Evolutionary conservation across 2,113 vertebrate species (phyloP).

Genomic region (Alligator sinensis): DNA sequence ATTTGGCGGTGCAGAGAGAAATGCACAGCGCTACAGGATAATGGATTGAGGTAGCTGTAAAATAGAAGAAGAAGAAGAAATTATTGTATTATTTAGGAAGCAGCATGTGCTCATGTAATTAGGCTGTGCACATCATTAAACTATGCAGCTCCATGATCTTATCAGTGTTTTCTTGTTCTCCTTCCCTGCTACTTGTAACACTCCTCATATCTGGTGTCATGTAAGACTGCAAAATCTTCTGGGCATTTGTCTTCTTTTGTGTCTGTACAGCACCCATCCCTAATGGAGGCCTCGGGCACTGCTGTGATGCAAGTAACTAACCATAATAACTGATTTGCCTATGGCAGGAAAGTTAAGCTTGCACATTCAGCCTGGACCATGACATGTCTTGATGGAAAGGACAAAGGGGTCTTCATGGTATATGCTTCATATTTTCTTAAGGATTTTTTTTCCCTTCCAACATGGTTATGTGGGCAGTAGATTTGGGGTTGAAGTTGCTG

Average conservation of each 20-base stretch:
- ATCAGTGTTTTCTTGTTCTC: constrained; percentile 28
- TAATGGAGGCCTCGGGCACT: neutral
- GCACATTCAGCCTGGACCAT: neutral
- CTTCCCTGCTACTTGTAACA: neutral
- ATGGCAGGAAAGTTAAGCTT: neutral
- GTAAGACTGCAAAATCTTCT: neutral
- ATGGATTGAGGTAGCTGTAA: constrained; percentile 20
- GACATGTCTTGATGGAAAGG: neutral
- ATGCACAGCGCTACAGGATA: constrained; percentile 28
- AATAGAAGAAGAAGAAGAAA: neutral
- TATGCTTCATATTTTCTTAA: neutral
- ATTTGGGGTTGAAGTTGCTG: neutral
- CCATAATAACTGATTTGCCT: neutral
- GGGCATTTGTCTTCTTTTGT: neutral
- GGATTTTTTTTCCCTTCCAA: neutral
- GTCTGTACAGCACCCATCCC: neutral
- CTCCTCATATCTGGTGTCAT: neutral
- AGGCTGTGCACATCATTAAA: constrained; percentile 3
- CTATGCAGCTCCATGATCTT: neutral
- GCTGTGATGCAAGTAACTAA: neutral
- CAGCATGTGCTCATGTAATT: neutral
- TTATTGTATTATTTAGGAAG: constrained; percentile 13
- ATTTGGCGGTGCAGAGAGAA: constrained; percentile 44
- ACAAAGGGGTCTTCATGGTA: neutral
- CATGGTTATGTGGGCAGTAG: neutral